A percentile compares a stretch with the other conserved stretches of the same genome.
phyloP scores from a whole-genome alignment of 1,140 invertebrate species.

The Drosophila melanica region DNA sequence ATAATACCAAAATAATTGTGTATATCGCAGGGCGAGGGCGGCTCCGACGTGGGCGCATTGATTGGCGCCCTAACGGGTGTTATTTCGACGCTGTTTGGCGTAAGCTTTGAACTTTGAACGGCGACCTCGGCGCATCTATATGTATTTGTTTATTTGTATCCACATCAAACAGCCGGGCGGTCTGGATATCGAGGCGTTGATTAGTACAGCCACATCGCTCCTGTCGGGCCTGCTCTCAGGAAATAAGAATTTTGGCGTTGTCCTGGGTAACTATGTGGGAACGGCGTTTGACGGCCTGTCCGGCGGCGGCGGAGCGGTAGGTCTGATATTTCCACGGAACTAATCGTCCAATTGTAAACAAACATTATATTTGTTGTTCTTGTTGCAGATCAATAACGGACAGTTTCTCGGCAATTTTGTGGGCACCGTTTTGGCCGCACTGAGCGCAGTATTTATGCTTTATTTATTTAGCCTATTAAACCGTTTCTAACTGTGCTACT shows the following conservation, averaged over 20 bases:
- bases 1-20: neutral
- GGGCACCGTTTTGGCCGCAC: slow-evolving; percentile 76
- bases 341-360: neutral
- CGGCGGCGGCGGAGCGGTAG: slow-evolving; percentile 85
- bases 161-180: slow-evolving; percentile 74
- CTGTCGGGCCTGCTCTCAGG: slow-evolving; percentile 80
- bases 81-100: slow-evolving; percentile 84
- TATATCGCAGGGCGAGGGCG: slow-evolving; percentile 70
- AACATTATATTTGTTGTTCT: neutral
- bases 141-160: neutral
- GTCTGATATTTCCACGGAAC: neutral
- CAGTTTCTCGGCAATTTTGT: slow-evolving; percentile 83
- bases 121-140: too few species aligned
- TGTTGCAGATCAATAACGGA: slow-evolving; percentile 80
- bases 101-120: slow-evolving; percentile 61
- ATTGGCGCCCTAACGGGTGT: slow-evolving; percentile 84
- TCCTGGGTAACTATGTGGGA: slow-evolving; percentile 84
- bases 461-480: neutral
- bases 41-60: slow-evolving; percentile 82
- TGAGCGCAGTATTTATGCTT: slow-evolving; percentile 83
- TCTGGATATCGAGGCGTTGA: slow-evolving; percentile 80
- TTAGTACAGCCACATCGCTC: slow-evolving; percentile 78
- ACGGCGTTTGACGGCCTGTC: slow-evolving; percentile 85
- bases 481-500: slow-evolving; percentile 51
- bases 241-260: slow-evolving; percentile 85